A percentile compares a stretch with the other conserved stretches of the same genome.
Evolutionary conservation across 2,797 vertebrate species (phyloP).

Genomic region (Salmo trutta): DNA sequence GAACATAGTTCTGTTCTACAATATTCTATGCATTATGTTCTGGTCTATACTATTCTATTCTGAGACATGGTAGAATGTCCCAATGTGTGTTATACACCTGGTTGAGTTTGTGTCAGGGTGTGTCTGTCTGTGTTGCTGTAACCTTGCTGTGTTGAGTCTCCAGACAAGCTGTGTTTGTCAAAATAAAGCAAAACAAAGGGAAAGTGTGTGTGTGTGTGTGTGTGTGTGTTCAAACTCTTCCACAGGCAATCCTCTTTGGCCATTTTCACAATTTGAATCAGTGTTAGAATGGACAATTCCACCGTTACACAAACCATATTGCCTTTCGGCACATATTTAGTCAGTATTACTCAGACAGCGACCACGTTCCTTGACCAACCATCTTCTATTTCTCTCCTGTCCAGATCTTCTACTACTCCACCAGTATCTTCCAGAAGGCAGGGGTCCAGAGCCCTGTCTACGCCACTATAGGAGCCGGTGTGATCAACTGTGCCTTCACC

Average conservation of each 20-base stretch:
- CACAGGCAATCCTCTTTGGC: too few relatives aligned
- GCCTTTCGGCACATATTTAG: too few relatives aligned
- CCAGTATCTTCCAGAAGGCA: conserved; percentile 81
- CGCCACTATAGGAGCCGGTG: conserved; percentile 80
- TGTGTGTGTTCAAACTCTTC: background rate
- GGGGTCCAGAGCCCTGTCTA: conserved; percentile 81
- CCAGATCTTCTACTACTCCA: conserved; percentile 86
- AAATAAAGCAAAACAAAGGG: conserved; percentile 38
- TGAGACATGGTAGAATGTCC: background rate
- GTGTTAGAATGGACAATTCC: too few relatives aligned
- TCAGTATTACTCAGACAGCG: background rate
- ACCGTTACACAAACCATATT: too few relatives aligned
- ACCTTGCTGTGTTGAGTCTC: conserved; percentile 59
- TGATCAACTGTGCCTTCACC: conserved; percentile 81
- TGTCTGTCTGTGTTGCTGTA: conserved; percentile 13
- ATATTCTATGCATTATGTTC: background rate
- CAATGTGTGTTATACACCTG: background rate
- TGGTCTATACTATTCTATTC: background rate
- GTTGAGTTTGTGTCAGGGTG: background rate
- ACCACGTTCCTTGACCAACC: background rate
- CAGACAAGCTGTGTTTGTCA: conserved; percentile 52
- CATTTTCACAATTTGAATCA: too few relatives aligned
- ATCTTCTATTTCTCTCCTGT: background rate
- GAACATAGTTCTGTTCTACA: background rate
- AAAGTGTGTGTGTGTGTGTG: background rate